Evolutionary conservation across 2,797 vertebrate genomes (phyloP).

Genomic region (Sebastes melanostomus): DNA sequence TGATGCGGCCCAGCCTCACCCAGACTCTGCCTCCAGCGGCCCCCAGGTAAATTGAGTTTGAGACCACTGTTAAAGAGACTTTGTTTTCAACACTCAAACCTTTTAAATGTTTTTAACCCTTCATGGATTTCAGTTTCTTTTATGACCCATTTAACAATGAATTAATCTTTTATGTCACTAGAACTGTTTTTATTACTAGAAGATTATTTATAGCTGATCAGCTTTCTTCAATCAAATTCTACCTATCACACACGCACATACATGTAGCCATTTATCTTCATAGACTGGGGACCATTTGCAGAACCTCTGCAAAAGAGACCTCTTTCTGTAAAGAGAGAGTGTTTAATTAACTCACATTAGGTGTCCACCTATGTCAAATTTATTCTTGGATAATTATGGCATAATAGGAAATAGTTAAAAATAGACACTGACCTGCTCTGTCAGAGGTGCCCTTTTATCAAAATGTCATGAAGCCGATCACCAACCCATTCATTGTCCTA

Average conservation of each 20-base stretch:
- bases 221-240: no score
- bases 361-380: neutral
- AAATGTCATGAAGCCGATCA: conserved; percentile 42
- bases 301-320: neutral
- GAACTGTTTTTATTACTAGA: no score
- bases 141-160: no score
- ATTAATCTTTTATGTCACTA: no score
- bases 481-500: conserved; percentile 54
- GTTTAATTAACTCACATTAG: neutral
- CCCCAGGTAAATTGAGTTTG: no score
- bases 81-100: no score
- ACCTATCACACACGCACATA: neutral
- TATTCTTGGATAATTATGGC: conserved; percentile 5
- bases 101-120: no score
- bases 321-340: neutral
- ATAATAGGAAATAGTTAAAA: conserved; percentile 16
- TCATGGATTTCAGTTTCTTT: no score
- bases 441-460: conserved; percentile 41
- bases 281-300: neutral
- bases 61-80: no score
- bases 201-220: no score
- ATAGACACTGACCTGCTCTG: conserved; percentile 5
- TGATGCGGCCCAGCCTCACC: no score
- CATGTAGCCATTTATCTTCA: neutral
- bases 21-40: no score